Conservation (phyloP, 2,113 vertebrate genomes). For the Drymodes brunneopygia region DNA sequence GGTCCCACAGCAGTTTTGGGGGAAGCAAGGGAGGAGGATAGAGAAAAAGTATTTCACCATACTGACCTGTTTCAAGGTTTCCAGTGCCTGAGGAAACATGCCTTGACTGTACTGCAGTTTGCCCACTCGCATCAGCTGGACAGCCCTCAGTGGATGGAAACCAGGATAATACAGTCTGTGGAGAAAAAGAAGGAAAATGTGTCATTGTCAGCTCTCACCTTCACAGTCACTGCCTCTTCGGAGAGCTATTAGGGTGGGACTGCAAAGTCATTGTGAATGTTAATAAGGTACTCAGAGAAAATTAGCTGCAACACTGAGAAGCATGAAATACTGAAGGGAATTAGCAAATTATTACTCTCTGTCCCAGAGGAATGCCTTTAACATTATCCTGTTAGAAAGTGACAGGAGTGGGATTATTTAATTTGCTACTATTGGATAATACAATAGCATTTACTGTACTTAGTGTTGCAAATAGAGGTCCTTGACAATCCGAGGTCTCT, state of each 20-base stretch:
- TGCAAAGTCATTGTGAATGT: slow-evolving; percentile 36
- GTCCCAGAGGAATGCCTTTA: slow-evolving; percentile 31
- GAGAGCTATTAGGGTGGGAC: slow-evolving; percentile 23
- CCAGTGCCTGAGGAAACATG: slow-evolving; percentile 76
- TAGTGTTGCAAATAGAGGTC: slow-evolving; percentile 16
- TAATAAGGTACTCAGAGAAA: slow-evolving; percentile 55
- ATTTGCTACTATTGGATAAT: neutral
- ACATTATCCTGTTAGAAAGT: slow-evolving; percentile 51
- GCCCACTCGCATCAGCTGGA: slow-evolving; percentile 90
- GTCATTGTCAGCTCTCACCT: slow-evolving; percentile 43
- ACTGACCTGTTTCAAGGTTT: slow-evolving; percentile 87
- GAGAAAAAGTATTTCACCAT: neutral
- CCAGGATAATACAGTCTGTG: slow-evolving; percentile 82
- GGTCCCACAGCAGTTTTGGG: accelerated
- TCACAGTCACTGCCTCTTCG: neutral
- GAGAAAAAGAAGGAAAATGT: slow-evolving; percentile 31
- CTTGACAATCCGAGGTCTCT: neutral
- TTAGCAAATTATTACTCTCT: slow-evolving; percentile 18
- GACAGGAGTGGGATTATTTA: neutral
- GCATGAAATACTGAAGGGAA: slow-evolving; percentile 18
- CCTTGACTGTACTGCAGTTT: slow-evolving; percentile 86
- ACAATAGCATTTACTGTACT: slow-evolving; percentile 25
- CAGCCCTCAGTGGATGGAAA: slow-evolving; percentile 83
- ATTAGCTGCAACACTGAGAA: slow-evolving; percentile 33
- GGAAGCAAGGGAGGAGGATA: neutral